A percentile compares a stretch with the other conserved stretches of the same genome.
Conservation (phyloP, 2,888 invertebrate species). For the Thymelicus lineola region DNA sequence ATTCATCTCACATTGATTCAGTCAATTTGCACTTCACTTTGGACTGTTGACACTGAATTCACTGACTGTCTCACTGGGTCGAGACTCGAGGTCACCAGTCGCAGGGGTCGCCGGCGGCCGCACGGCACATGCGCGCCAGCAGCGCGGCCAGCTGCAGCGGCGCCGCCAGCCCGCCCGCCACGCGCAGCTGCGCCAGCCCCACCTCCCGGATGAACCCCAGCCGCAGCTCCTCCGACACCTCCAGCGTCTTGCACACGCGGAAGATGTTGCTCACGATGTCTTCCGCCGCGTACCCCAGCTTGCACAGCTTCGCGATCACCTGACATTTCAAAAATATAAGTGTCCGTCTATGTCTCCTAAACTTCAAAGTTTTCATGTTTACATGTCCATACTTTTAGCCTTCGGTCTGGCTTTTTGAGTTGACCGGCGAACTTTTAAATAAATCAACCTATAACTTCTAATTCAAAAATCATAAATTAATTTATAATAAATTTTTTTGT, state of each 20-base stretch:
- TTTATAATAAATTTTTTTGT: too few species aligned
- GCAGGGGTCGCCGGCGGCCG: constrained; percentile 48
- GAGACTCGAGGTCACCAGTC: constrained; percentile 36
- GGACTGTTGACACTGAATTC: not conserved
- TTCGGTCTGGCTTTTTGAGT: too few species aligned
- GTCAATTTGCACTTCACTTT: not conserved
- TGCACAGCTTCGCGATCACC: constrained; percentile 95
- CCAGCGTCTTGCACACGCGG: constrained; percentile 95
- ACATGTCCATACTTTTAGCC: too few species aligned
- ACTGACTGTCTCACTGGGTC: too few species aligned
- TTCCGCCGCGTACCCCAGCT: constrained; percentile 97
- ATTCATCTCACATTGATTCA: not conserved
- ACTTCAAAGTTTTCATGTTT: too few species aligned
- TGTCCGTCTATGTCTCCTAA: too few species aligned
- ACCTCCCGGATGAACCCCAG: constrained; percentile 96
- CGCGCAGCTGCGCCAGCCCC: constrained; percentile 95
- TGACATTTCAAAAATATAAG: constrained; percentile 53
- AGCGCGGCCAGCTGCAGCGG: constrained; percentile 96
- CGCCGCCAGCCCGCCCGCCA: constrained; percentile 94
- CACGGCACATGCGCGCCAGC: constrained; percentile 91
- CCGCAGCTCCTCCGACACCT: constrained; percentile 92
- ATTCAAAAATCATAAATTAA: too few species aligned
- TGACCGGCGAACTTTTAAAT: too few species aligned
- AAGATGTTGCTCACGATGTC: constrained; percentile 98
- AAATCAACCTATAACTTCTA: too few species aligned